phyloP scores from a whole-genome alignment of 2,888 invertebrate genomes.

The Diaperis boleti region DNA sequence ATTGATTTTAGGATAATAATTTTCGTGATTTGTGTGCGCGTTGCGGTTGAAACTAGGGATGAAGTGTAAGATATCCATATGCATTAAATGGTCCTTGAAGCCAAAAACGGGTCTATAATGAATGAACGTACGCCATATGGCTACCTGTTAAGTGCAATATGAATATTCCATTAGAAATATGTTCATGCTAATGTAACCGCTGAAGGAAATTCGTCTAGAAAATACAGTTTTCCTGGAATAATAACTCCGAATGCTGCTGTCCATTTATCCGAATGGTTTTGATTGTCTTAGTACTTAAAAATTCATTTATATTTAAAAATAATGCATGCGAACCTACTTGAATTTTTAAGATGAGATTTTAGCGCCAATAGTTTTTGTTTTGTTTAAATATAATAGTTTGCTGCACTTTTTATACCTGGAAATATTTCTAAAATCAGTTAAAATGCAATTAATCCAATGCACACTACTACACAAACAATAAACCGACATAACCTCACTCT shows the following conservation, averaged over 20 bases:
- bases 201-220: constrained; percentile 33
- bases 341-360: no score
- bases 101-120: constrained; percentile 39
- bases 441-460: no score
- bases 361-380: no score
- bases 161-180: constrained; percentile 43
- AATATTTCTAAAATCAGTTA: no score
- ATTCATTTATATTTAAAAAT: no score
- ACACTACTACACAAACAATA: no score
- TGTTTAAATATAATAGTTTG: no score
- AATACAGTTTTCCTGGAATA: constrained; percentile 23
- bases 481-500: no score
- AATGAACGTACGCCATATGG: constrained; percentile 38
- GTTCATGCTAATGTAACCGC: constrained; percentile 39
- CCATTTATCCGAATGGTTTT: no score
- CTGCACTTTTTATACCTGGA: no score
- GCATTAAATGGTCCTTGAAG: constrained; percentile 41
- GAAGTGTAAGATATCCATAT: constrained; percentile 41
- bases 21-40: constrained; percentile 35
- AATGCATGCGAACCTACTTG: no score
- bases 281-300: no score
- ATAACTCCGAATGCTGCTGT: constrained; percentile 11
- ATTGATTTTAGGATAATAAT: constrained; percentile 30
- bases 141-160: constrained; percentile 41
- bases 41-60: constrained; percentile 31